A percentile compares a stretch with the other conserved stretches of the same genome.
These are phyloP conservation scores for Apostichopus parvimensis DNA, from an alignment of 35 echinoderm and acorn worm genomes.

Conservation along the genomic window DNA sequence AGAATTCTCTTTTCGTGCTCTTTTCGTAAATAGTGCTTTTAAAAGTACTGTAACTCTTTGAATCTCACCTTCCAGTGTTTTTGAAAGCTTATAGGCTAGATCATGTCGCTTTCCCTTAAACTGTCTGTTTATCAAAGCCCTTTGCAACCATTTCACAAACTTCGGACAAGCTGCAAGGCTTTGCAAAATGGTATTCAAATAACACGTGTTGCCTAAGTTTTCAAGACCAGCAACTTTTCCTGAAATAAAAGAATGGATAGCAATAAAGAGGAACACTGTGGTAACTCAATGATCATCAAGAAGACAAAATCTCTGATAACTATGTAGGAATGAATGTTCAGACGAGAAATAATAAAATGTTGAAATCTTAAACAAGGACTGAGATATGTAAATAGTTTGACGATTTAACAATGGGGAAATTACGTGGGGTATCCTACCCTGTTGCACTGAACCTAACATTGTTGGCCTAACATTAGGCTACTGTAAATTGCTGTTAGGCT, in stretches of 20 bases:
- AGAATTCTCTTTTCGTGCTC: not conserved
- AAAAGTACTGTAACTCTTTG: not conserved
- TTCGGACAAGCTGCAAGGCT: slow-evolving; percentile 92
- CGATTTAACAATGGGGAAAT: no score
- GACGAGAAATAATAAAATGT: no score
- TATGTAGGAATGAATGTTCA: no score
- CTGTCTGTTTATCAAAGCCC: slow-evolving; percentile 68
- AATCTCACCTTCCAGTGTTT: slow-evolving; percentile 76
- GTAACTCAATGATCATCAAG: not conserved
- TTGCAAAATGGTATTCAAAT: slow-evolving; percentile 95
- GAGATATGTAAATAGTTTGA: no score
- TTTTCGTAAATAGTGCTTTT: no score
- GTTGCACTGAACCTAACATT: no score
- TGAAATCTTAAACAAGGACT: no score
- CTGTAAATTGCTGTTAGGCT: not conserved
- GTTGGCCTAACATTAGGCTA: no score
- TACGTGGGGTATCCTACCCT: no score
- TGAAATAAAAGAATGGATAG: slow-evolving; percentile 48
- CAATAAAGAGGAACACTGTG: not conserved
- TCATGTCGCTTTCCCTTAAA: slow-evolving; percentile 77
- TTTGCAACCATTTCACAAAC: slow-evolving; percentile 80
- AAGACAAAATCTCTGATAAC: no score
- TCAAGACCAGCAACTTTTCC: slow-evolving; percentile 92
- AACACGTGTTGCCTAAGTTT: slow-evolving; percentile 97
- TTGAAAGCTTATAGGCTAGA: slow-evolving; percentile 78